Percentiles rank a stretch among this genome's conserved stretches.
Conservation (phyloP, 2,888 invertebrate species). For the Gymnocheta viridis region DNA sequence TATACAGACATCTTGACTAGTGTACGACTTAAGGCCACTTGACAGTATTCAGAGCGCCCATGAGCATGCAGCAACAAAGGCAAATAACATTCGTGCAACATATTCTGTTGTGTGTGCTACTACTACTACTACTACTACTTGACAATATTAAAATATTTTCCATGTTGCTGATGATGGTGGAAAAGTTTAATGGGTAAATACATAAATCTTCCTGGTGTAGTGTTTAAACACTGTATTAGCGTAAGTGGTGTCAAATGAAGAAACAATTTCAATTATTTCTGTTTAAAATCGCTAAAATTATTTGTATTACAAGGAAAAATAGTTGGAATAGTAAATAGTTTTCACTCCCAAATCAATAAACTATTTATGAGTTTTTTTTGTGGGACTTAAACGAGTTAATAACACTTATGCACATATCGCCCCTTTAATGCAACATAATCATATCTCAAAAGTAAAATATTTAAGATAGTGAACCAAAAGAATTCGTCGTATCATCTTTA, state of each 20-base stretch:
- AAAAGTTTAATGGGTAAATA: constrained; percentile 56
- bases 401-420: too few species aligned
- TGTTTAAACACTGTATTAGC: neutral
- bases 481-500: too few species aligned
- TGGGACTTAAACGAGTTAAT: too few species aligned
- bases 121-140: constrained; percentile 39
- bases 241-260: constrained; percentile 37
- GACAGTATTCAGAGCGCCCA: constrained; percentile 69
- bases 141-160: constrained; percentile 58
- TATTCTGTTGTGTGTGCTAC: neutral
- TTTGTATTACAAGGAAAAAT: too few species aligned
- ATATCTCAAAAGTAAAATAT: too few species aligned
- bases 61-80: constrained; percentile 35
- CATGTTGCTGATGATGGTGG: constrained; percentile 7
- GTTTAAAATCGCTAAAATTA: neutral
- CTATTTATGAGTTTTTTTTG: too few species aligned
- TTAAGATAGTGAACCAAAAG: too few species aligned
- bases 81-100: constrained; percentile 18
- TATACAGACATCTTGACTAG: constrained; percentile 68
- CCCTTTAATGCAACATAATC: too few species aligned
- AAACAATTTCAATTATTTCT: neutral
- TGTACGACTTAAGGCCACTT: constrained; percentile 69
- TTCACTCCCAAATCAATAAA: too few species aligned
- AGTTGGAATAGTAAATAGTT: too few species aligned
- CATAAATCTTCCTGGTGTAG: constrained; percentile 45